A percentile compares a stretch with the other conserved stretches of the same genome.
These are phyloP conservation scores for Gymnocheta viridis DNA, from an alignment of 2,888 invertebrate genomes.

Conservation along the genomic window DNA sequence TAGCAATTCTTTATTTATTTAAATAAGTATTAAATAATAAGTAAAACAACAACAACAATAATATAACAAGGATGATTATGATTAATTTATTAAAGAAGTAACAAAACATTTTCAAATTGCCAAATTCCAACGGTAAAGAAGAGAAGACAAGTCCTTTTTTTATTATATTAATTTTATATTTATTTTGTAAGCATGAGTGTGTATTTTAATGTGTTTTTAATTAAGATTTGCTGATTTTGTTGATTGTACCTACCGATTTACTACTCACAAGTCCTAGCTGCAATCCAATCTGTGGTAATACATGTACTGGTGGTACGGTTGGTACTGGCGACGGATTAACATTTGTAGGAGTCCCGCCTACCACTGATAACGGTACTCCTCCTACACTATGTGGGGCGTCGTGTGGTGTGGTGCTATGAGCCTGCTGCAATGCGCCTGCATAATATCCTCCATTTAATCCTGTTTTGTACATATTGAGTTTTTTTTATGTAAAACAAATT, in stretches of 20 bases:
- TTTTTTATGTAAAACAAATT: constrained; percentile 70
- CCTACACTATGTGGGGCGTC: constrained; percentile 85
- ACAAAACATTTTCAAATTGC: constrained; percentile 61
- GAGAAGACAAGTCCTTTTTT: constrained; percentile 52
- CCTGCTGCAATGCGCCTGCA: constrained; percentile 90
- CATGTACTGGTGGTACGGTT: constrained; percentile 82
- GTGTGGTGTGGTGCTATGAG: constrained; percentile 93
- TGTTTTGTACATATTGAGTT: constrained; percentile 79
- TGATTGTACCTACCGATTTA: constrained; percentile 82
- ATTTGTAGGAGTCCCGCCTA: constrained; percentile 67
- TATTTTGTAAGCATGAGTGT: constrained; percentile 50
- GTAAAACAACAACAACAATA: constrained; percentile 57
- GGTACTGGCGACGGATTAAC: constrained; percentile 83
- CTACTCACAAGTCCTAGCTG: constrained; percentile 83
- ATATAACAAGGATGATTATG: constrained; percentile 43
- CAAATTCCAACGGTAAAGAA: constrained; percentile 64
- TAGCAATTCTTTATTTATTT: constrained; percentile 18
- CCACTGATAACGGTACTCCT: constrained; percentile 76
- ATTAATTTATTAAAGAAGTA: constrained; percentile 57
- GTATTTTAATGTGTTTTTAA: constrained; percentile 58
- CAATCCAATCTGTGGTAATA: constrained; percentile 82
- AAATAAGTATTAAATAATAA: constrained; percentile 35
- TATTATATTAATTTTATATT: constrained; percentile 21
- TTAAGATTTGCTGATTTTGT: constrained; percentile 50
- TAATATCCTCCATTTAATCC: constrained; percentile 89